Evolutionary conservation across 1,140 invertebrate species (phyloP), one percentile per base, ranked within the genome.

Genomic region (Drosophila asahinai): DNA sequence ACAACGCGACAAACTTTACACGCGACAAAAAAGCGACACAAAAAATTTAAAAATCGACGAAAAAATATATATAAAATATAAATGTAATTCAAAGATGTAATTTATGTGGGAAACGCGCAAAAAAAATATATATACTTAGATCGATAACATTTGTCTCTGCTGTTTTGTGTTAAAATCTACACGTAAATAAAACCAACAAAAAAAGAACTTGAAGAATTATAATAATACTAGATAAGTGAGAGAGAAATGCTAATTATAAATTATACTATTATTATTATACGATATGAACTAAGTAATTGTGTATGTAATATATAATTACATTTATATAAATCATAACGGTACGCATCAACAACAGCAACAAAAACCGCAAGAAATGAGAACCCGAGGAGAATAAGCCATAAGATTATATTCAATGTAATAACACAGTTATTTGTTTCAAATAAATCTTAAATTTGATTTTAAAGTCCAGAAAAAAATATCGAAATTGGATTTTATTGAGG

Each of bases 341-440:
- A 62, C 51, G 58, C 51, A 52, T 62, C 64, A 77, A 81, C 49
- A 86, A 55, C 73, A 80, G 54, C 62, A 66, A 60, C 25, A 43
- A 59, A 68, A 58, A 57, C 49, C 43, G 55, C 25, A 12, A 33
- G 51, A 33, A 52, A 33, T 33, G 17, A 55, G 54, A 79, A 55
- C 52, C 65, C 74, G 76, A 86, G 66, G 77, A 78, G 64, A 80
- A 74, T 62, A 70, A 70, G 54, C 60, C 77, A 87, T 77, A 91
- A 82, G 81, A 87, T 76, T 90, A 89, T 92, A 87, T 92, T 92
- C 84, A 92, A 92, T 92, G 91, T 92, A 92, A 92, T 92, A 92
- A 92, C 91, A 92, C 87, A 91, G 91, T 92, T 92, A 92, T 92
- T 92, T 92, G 91, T 92, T 92, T 92, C 81, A 92, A 92, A 92